Conservation (phyloP, 2,888 invertebrate genomes). For the Anodontia alba region DNA sequence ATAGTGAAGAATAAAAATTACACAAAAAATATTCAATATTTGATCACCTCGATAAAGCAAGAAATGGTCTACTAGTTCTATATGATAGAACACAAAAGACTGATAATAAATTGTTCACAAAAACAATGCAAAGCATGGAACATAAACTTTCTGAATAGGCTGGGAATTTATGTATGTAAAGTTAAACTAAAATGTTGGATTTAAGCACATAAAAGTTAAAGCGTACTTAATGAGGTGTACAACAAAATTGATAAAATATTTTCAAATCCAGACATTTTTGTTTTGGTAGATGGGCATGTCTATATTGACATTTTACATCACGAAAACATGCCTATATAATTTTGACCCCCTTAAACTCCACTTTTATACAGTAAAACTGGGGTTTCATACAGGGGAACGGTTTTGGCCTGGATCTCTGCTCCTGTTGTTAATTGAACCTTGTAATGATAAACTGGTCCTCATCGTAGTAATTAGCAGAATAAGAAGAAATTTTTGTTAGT, state of each 20-base stretch:
- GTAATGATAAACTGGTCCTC: too few species aligned
- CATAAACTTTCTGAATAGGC: not conserved
- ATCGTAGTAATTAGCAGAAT: too few species aligned
- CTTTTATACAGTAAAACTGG: too few species aligned
- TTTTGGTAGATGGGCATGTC: not conserved
- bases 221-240: not conserved
- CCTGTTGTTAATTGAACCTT: too few species aligned
- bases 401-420: too few species aligned
- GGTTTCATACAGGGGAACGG: too few species aligned
- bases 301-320: too few species aligned
- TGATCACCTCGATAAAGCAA: not conserved
- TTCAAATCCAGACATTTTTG: not conserved
- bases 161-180: not conserved
- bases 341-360: too few species aligned
- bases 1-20: too few species aligned
- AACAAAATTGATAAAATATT: not conserved
- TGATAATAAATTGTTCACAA: not conserved
- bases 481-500: too few species aligned
- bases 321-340: too few species aligned
- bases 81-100: not conserved
- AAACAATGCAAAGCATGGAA: not conserved
- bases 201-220: not conserved
- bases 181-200: not conserved
- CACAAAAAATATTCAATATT: too few species aligned
- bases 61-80: not conserved